Evolutionary conservation across 2,797 vertebrate species (phyloP), one percentile per base, ranked within the genome.

Genomic region (Rhinogobio ventralis): DNA sequence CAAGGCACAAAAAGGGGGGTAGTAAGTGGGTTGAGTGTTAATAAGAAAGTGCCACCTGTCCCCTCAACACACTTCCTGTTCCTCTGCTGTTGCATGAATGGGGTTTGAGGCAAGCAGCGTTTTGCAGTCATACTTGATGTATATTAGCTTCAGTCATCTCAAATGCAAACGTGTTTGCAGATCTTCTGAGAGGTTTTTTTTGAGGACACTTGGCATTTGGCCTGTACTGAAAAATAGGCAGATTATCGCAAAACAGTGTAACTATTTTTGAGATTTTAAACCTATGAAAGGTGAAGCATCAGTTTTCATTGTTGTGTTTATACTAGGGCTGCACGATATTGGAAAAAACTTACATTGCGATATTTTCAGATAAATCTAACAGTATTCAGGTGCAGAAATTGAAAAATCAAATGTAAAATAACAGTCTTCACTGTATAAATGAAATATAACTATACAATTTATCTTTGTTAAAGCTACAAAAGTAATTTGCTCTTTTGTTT

Each of bases 11-110:
- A 74, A 33, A 49, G 6, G 30, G 30, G 1, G 42, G 39, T 42
- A 42, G 39, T 42, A 19, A 53, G 28, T 14, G 46, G 28, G 57
- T 53, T 64, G 46, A 68, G 62, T 57, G 19, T 55, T 30, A 46
- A 49, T 75, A 17, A 25, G 66, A 62, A 71, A 81, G 33, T 64
- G 49, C 60, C 62, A 73, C 46, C 14, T 67, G 78, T 67, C 84
- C 78, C 86, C 78, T 67, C 72, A 80, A 19, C 72, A 15, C 71
- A 83, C 69, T 87, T 86, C 82, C 82, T 86, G 73, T 85, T 85
- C 62, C 78, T 82, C 57, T 83, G 68, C 67, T 66, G 57, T 67
- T 79, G 83, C 75, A 75, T 81, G 72, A 78, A 62, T 86, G 5
- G 10, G 72, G 33, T 57, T 81, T 69, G 78, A 67, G 55, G 78